Evolutionary conservation across 2,113 vertebrate species (phyloP).

Genomic region (Microtus ochrogaster): DNA sequence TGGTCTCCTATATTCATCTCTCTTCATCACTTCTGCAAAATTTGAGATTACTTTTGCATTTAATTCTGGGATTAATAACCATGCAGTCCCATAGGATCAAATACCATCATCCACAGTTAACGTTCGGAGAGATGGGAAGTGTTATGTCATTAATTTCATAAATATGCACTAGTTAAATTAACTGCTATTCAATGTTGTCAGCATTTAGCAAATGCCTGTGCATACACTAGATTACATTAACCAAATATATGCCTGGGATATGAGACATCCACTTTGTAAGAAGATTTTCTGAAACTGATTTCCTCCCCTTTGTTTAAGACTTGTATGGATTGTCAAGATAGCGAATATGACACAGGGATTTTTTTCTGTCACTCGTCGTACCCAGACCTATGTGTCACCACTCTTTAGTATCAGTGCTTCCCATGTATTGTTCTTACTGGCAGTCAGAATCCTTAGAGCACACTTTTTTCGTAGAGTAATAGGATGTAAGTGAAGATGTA

Average conservation of each 20-base stretch:
- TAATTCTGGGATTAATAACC: constrained; percentile 80
- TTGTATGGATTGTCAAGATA: constrained; percentile 70
- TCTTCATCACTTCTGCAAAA: constrained; percentile 60
- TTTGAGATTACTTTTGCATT: constrained; percentile 76
- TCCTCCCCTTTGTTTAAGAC: constrained; percentile 64
- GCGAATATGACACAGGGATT: constrained; percentile 51
- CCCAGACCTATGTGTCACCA: constrained; percentile 7
- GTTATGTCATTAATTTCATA: constrained; percentile 85
- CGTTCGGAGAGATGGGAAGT: constrained; percentile 82
- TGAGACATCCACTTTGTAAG: constrained; percentile 70
- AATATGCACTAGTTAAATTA: constrained; percentile 85
- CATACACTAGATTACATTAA: constrained; percentile 65
- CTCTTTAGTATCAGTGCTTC: neutral
- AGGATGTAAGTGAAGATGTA: neutral
- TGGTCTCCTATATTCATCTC: constrained; percentile 43
- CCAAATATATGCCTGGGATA: constrained; percentile 59
- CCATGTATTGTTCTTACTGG: constrained; percentile 30
- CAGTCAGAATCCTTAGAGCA: constrained; percentile 47
- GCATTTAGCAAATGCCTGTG: constrained; percentile 70
- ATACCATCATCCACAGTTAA: constrained; percentile 82
- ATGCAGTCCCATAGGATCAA: constrained; percentile 82
- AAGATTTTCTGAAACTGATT: constrained; percentile 78
- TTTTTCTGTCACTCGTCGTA: constrained; percentile 33
- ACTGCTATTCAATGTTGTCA: constrained; percentile 79
- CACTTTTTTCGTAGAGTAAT: constrained; percentile 33